Percentiles rank a stretch among this genome's conserved stretches.
Conservation (phyloP, 1,140 invertebrate species). For the Drosophila pallidifrons region DNA sequence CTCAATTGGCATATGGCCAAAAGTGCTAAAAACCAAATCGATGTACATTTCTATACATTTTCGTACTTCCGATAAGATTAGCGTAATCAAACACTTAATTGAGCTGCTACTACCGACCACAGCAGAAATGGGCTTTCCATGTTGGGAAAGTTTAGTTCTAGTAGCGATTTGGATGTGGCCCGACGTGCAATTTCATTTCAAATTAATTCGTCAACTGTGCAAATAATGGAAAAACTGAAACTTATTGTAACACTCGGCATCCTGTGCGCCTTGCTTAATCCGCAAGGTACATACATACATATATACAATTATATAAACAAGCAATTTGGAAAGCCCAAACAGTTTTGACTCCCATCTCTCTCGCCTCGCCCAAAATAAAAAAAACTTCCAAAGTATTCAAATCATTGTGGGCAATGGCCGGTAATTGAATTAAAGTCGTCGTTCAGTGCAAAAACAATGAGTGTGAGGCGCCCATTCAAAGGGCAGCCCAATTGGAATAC, state of each 20-base stretch:
- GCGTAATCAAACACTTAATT: conserved; percentile 54
- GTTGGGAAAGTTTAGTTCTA: conserved; percentile 40
- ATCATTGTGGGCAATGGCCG: conserved; percentile 59
- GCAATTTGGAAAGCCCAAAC: conserved; percentile 31
- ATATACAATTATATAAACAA: conserved; percentile 12
- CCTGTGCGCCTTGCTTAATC: conserved; percentile 52
- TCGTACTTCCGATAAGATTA: conserved; percentile 65
- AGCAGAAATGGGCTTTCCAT: conserved; percentile 21
- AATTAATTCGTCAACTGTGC: neutral
- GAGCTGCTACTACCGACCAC: conserved; percentile 22
- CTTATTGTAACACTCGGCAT: conserved; percentile 45
- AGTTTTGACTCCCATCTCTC: conserved; percentile 7
- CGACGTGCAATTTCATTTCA: conserved; percentile 19
- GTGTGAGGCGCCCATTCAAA: conserved; percentile 29
- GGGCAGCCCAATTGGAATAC: conserved; percentile 54
- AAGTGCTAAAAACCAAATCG: conserved; percentile 18
- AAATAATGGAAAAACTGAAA: conserved; percentile 55
- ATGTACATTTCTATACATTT: conserved; percentile 42
- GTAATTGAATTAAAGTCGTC: conserved; percentile 75
- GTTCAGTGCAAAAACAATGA: conserved; percentile 35
- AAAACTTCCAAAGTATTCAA: conserved; percentile 4
- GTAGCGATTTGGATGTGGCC: conserved; percentile 29
- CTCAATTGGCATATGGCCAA: neutral
- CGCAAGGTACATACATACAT: conserved; percentile 50
- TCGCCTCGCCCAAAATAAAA: too few species aligned